Base-by-base conservation (phyloP, 2,888 invertebrate species). In the Epinotia ramella region DNA sequence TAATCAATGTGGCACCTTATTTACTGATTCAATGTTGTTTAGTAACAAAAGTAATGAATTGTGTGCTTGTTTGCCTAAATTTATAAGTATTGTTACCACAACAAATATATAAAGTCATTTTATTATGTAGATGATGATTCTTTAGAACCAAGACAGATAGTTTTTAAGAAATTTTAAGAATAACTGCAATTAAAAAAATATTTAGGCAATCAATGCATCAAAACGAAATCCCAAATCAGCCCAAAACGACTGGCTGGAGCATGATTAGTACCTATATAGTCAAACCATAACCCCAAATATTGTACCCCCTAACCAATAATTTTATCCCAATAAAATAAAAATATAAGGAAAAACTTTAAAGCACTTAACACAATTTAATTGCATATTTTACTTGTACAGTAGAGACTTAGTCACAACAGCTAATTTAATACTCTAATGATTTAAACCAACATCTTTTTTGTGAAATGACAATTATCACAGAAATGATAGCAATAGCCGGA, bases 21-120 rank as follows among this genome's bases (percentile, higher is more conserved):
- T 84, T 84, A 83, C 86, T 82, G 81, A 83, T 77, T 89, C 79
- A 87, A 87, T 89, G 89, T 90, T 86, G 89, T 89, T 82, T 86
- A 82, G 84, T 83, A 81, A 82, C 81, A 73, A 75, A 60, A 20
- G 3, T 62, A 64, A 18, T 69, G 78, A 76, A 77, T 78, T 73
- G 46, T 77, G 70, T 68, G 73, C 76, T 76, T 70, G 72, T 69
- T 49, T 59, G 62, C 68, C 64, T 71, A 76, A 78, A 78, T 78
- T 78, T 79, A 5, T 49, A 13, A 63, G 2, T 33, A 40, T 40
- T 0, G 7, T 6, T n/a, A 73, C 18, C 1, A 49, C 28, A 20
- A 59, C 44, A 7, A 11, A n/a, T 33, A 2, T 4, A n/a, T n/a
- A n/a, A n/a, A 20, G 24, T 40, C 7, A 40, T 40, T 40, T 40